Conservation (phyloP, 2,797 vertebrate genomes). For the Lagodon rhomboides region DNA sequence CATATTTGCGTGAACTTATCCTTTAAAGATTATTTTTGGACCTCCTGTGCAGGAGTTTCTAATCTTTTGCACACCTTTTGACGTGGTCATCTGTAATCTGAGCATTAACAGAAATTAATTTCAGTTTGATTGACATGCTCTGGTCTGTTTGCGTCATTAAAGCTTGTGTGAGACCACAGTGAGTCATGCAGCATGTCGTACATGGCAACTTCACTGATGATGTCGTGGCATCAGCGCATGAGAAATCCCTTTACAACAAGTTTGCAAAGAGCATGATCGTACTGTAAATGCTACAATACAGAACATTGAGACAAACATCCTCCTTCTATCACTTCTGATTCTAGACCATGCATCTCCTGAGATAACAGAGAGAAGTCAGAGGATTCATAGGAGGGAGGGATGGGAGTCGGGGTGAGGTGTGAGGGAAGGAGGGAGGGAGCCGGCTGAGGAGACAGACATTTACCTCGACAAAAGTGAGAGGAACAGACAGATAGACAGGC, state of each 20-base stretch:
- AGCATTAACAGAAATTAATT: neutral
- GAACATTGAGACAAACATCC: neutral
- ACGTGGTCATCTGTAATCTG: neutral
- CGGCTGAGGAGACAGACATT: slow-evolving; percentile 43
- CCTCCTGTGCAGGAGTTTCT: neutral
- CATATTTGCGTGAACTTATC: too few relatives aligned
- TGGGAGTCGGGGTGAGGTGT: slow-evolving; percentile 40
- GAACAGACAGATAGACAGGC: slow-evolving; percentile 42
- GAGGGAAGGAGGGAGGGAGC: slow-evolving; percentile 30
- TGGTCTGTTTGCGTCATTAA: neutral
- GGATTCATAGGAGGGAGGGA: slow-evolving; percentile 41
- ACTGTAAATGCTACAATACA: neutral
- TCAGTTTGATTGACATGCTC: neutral
- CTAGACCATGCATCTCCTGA: slow-evolving; percentile 48
- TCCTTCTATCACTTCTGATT: slow-evolving; percentile 55
- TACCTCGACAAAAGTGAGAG: slow-evolving; percentile 32
- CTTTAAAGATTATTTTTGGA: neutral
- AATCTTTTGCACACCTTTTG: neutral
- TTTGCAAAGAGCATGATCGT: neutral
- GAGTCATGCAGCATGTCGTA: slow-evolving; percentile 21
- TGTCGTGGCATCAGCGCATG: neutral
- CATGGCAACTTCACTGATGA: slow-evolving; percentile 2
- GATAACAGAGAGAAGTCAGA: slow-evolving; percentile 47
- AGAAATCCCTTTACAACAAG: slow-evolving; percentile 10
- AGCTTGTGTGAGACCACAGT: slow-evolving; percentile 3